These are phyloP conservation scores for Rousettus leschenaultii DNA, from an alignment of 2,113 vertebrate species.

Conservation along the genomic window DNA sequence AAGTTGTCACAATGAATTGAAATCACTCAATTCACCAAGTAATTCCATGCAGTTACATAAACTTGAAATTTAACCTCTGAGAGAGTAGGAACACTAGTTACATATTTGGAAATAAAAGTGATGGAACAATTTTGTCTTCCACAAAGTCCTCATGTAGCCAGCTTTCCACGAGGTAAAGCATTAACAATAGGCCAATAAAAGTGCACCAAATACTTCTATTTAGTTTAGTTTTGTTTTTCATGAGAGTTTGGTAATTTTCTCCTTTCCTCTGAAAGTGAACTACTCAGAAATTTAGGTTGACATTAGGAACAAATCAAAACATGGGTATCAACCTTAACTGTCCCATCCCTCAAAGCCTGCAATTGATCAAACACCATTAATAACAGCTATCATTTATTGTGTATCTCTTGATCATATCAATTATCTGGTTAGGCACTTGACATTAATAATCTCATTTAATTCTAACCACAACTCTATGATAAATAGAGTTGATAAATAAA, in stretches of 20 bases:
- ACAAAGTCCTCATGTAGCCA: neutral
- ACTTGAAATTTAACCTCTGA: slow-evolving; percentile 47
- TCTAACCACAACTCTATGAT: neutral
- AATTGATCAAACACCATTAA: neutral
- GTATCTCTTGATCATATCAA: neutral
- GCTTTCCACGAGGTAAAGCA: neutral
- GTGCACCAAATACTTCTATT: neutral
- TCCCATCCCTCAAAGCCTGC: neutral
- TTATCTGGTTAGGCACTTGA: neutral
- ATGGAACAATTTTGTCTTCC: slow-evolving; percentile 39
- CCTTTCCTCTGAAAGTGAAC: neutral
- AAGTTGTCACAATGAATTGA: slow-evolving; percentile 60
- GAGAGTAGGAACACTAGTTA: slow-evolving; percentile 19
- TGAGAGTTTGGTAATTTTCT: neutral
- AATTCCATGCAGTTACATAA: slow-evolving; percentile 60
- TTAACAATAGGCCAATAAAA: neutral
- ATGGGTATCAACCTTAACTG: neutral
- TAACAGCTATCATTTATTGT: neutral
- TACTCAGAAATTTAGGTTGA: neutral
- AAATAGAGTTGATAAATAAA: neutral
- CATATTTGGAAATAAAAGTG: slow-evolving; percentile 48
- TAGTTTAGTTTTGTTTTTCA: neutral
- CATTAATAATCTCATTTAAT: neutral
- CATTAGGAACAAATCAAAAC: neutral
- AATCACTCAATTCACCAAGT: slow-evolving; percentile 27